Conservation (phyloP, 2,888 invertebrate genomes). For the Graphium colonna region DNA sequence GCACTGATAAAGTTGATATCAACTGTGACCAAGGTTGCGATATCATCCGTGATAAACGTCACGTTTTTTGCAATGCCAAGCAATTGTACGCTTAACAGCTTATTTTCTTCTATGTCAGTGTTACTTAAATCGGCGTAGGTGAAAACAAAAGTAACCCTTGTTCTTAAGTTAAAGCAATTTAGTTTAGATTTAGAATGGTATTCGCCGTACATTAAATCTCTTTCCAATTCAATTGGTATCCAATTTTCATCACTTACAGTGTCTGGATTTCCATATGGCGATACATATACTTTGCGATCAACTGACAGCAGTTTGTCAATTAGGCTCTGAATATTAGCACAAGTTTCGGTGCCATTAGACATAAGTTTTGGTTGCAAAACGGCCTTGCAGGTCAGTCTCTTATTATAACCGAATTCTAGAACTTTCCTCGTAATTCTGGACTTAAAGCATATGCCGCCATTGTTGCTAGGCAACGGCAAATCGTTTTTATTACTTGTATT, state of each 20-base stretch:
- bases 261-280: slow-evolving; percentile 60
- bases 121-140: slow-evolving; percentile 46
- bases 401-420: slow-evolving; percentile 72
- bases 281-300: slow-evolving; percentile 40
- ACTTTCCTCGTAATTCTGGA: slow-evolving; percentile 48
- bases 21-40: slow-evolving; percentile 51
- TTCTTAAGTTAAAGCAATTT: slow-evolving; percentile 54
- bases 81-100: slow-evolving; percentile 46
- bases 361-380: slow-evolving; percentile 5
- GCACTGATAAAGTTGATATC: slow-evolving; percentile 60
- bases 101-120: slow-evolving; percentile 36
- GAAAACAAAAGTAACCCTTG: slow-evolving; percentile 48
- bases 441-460: slow-evolving; percentile 61
- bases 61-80: slow-evolving; percentile 39
- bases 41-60: slow-evolving; percentile 46
- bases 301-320: slow-evolving; percentile 42
- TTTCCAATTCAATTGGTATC: slow-evolving; percentile 40
- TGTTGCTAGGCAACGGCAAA: slow-evolving; percentile 53
- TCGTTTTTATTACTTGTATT: slow-evolving; percentile 37
- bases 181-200: slow-evolving; percentile 43
- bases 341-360: slow-evolving; percentile 43
- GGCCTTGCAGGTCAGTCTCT: slow-evolving; percentile 62
- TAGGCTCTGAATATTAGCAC: slow-evolving; percentile 49
- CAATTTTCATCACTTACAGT: slow-evolving; percentile 50
- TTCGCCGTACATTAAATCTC: slow-evolving; percentile 42